Evolutionary conservation across 2,113 vertebrate species (phyloP), one percentile per base, ranked within the genome.

Genomic region (Sinocyclocheilus maitianheensis): DNA sequence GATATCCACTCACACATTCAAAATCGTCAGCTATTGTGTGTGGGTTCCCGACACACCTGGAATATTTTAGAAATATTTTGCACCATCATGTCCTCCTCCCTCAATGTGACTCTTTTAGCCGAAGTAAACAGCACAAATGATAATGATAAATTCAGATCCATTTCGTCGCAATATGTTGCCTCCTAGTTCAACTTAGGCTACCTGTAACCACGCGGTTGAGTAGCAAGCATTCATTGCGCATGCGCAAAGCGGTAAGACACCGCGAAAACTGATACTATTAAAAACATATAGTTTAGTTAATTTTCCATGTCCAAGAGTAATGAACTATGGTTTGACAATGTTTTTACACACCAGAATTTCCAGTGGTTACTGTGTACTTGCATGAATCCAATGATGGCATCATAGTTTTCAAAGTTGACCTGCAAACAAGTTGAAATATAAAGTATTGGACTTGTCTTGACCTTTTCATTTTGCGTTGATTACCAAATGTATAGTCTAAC

Each of bases 291-390:
- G 69, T 72, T 72, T 72, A 5, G 1, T 40, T 72, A 72, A 16
- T 14, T 40, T 72, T 37, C 69, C 5, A 72, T 72, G 34, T 72
- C 16, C 18, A 40, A 20, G 22, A 40, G 34, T 69, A 16, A 34
- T 69, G 10, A 34, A 69, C 65, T 34, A 5, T 71, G 67, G 24
- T 26, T 13, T 67, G 24, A 37, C 30, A 71, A 71, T 71, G 14
- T 30, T 71, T 71, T 71, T 71, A 71, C 30, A 37, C 30, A 72
- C 69, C 69, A 72, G 69, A 43, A 72, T 43, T 43, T 72, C 3
- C 34, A 26, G 26, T 26, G 26, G 26, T 26, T 26, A 26, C 26
- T 26, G 26, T 26, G 26, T 26, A 26, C 26, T 26, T 26, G 26
- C 26, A 26, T 26, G 26, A 26, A 26, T 26, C 26, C 26, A 26